Percentiles rank a stretch among this genome's conserved stretches.
Evolutionary conservation across 2,113 vertebrate species (phyloP).

Genomic region (Nycticryphes semicollaris): DNA sequence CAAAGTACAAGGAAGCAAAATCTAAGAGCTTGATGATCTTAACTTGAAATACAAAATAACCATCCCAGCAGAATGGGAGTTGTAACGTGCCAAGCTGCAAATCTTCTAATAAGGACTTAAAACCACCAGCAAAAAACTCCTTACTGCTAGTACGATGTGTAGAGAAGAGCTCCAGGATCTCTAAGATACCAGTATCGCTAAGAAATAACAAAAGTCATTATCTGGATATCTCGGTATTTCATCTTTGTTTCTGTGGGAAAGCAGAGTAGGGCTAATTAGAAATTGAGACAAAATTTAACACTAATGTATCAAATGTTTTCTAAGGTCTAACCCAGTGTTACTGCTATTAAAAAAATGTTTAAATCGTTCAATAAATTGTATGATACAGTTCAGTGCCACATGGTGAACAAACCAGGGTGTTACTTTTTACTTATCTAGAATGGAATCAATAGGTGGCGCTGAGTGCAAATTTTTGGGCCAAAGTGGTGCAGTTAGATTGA

Average conservation of each 20-base stretch:
- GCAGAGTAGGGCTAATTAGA: background rate
- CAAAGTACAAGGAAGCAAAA: background rate
- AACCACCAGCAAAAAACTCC: background rate
- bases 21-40: background rate
- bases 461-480: constrained; percentile 5
- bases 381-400: background rate
- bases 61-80: background rate
- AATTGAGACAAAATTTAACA: background rate
- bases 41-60: background rate
- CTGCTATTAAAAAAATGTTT: background rate
- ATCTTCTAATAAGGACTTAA: background rate
- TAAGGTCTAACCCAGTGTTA: background rate
- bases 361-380: background rate
- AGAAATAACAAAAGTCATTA: background rate
- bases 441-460: constrained; percentile 46
- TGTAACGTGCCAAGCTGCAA: background rate
- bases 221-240: background rate
- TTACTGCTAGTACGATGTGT: background rate
- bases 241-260: background rate
- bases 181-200: accelerated
- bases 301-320: background rate
- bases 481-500: background rate
- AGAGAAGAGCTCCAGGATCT: background rate
- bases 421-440: background rate
- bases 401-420: background rate